Percentiles rank a stretch among this genome's conserved stretches.
phyloP scores from a whole-genome alignment of 92 coral and sea anemone genomes.

The Siderastrea siderea region DNA sequence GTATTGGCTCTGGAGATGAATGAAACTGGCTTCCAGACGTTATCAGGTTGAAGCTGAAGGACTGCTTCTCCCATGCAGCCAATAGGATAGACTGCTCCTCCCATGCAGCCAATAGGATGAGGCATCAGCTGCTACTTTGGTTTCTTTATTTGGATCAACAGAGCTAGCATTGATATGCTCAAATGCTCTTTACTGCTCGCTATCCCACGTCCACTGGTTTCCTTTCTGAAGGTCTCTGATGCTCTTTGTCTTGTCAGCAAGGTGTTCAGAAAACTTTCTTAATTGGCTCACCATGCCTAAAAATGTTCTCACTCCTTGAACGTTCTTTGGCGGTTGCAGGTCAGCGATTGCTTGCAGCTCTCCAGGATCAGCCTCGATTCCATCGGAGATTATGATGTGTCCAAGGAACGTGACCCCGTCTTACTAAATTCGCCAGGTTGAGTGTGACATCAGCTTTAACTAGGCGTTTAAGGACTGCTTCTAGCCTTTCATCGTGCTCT shows the following conservation, averaged over 20 bases:
- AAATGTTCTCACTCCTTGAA: too few relatives aligned
- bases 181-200: neutral
- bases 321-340: too few relatives aligned
- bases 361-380: constrained; percentile 15
- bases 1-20: too few relatives aligned
- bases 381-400: constrained; percentile 26
- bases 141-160: neutral
- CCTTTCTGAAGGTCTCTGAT: constrained; percentile 29
- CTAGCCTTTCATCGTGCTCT: too few relatives aligned
- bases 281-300: constrained; percentile 36
- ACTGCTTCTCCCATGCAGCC: too few relatives aligned
- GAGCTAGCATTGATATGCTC: too few relatives aligned
- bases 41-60: neutral
- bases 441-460: constrained; percentile 36
- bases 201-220: constrained; percentile 27
- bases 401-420: constrained; percentile 28
- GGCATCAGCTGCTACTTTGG: neutral
- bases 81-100: neutral
- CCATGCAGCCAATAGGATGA: neutral
- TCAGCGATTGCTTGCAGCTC: too few relatives aligned
- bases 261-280: constrained; percentile 36
- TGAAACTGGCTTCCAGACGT: too few relatives aligned
- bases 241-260: constrained; percentile 50
- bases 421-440: too few relatives aligned
- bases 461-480: constrained; percentile 26